These are phyloP conservation scores for Hirtodrosophila trivittata DNA, from an alignment of 2,888 invertebrate species.

Conservation along the genomic window DNA sequence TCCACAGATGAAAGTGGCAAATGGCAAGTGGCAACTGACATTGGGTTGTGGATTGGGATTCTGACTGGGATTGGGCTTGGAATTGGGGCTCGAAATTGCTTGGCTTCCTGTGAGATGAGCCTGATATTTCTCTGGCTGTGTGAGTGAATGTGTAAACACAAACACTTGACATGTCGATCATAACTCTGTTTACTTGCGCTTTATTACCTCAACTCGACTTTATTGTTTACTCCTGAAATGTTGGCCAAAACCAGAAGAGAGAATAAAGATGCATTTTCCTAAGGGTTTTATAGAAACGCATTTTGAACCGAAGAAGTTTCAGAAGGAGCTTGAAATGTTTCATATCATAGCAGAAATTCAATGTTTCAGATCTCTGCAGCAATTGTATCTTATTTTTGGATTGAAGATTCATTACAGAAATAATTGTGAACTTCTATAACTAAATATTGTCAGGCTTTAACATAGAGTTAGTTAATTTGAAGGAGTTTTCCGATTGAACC, in stretches of 20 bases:
- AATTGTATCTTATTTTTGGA: too few relatives aligned
- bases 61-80: slow-evolving; percentile 1
- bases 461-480: too few relatives aligned
- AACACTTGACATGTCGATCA: slow-evolving; percentile 62
- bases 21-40: slow-evolving; percentile 24
- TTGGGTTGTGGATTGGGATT: slow-evolving; percentile 13
- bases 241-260: neutral
- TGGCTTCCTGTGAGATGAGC: slow-evolving; percentile 7
- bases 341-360: too few relatives aligned
- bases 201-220: slow-evolving; percentile 34
- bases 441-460: too few relatives aligned
- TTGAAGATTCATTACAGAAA: too few relatives aligned
- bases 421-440: too few relatives aligned
- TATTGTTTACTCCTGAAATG: neutral
- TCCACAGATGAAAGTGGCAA: slow-evolving; percentile 13
- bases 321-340: too few relatives aligned
- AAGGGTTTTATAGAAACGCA: too few relatives aligned
- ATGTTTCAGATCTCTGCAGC: too few relatives aligned
- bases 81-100: neutral
- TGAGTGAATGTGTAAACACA: slow-evolving; percentile 14
- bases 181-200: slow-evolving; percentile 34
- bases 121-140: slow-evolving; percentile 3
- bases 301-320: too few relatives aligned
- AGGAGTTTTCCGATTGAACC: too few relatives aligned
- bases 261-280: neutral